phyloP scores from a whole-genome alignment of 2,113 vertebrate species.

The Pelecanoides urinatrix region DNA sequence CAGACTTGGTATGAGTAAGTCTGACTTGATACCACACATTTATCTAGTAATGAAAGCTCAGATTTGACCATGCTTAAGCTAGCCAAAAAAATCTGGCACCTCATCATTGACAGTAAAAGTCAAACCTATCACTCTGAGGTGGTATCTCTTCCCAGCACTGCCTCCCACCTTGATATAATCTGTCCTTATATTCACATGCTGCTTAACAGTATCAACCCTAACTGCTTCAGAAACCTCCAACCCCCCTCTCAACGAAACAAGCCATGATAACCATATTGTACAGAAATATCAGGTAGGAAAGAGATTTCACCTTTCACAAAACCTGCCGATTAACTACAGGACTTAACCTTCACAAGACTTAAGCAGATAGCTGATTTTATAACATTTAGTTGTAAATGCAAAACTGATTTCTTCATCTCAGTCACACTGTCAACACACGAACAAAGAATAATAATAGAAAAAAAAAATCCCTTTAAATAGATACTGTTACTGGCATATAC shows the following conservation, averaged over 20 bases:
- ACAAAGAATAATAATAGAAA: not conserved
- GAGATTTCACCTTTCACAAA: not conserved
- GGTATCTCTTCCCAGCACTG: not conserved
- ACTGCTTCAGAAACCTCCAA: not conserved
- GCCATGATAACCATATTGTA: not conserved
- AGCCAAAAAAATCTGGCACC: not conserved
- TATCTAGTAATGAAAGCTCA: not conserved
- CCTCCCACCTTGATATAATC: not conserved
- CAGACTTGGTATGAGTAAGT: not conserved
- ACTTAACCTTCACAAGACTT: not conserved
- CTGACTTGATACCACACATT: not conserved
- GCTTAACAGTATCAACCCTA: not conserved
- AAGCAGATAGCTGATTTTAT: not conserved
- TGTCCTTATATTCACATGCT: not conserved
- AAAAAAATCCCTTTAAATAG: not conserved
- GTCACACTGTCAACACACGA: not conserved
- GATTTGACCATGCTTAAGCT: not conserved
- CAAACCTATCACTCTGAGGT: not conserved
- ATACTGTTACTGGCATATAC: not conserved
- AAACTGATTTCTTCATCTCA: not conserved
- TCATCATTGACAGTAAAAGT: not conserved
- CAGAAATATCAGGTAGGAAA: not conserved
- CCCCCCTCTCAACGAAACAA: not conserved
- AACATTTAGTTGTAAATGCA: not conserved
- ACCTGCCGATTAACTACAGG: not conserved